Percentiles rank a stretch among this genome's conserved stretches.
These are phyloP conservation scores for Falco biarmicus DNA, from an alignment of 2,797 vertebrate species.

Conservation along the genomic window DNA sequence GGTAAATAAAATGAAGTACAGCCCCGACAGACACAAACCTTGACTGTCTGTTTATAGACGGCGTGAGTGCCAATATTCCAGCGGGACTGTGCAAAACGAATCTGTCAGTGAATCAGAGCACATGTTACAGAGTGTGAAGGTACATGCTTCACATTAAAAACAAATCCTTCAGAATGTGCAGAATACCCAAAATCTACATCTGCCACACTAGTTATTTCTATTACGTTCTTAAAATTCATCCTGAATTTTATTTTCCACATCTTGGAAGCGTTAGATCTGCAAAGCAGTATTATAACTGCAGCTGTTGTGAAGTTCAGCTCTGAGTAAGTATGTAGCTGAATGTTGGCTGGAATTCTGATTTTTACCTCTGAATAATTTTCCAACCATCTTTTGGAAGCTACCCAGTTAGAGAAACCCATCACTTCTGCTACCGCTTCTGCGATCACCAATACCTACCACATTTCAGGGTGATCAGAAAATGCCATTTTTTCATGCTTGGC, in stretches of 20 bases:
- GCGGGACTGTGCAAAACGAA: not conserved
- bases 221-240: slow-evolving; percentile 13
- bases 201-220: slow-evolving; percentile 35
- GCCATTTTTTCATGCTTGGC: not conserved
- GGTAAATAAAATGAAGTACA: slow-evolving; percentile 51
- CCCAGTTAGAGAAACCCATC: not conserved
- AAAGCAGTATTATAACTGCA: not conserved
- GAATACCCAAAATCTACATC: slow-evolving; percentile 45
- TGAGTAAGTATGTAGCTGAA: slow-evolving; percentile 2
- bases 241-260: slow-evolving; percentile 51
- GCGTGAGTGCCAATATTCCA: slow-evolving; percentile 50
- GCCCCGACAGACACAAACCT: slow-evolving; percentile 49
- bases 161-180: slow-evolving; percentile 46
- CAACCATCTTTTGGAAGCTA: not conserved
- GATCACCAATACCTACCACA: not conserved
- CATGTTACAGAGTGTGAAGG: slow-evolving; percentile 60
- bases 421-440: not conserved
- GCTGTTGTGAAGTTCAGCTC: slow-evolving; percentile 35
- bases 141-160: slow-evolving; percentile 60
- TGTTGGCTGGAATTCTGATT: not conserved
- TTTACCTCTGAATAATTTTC: slow-evolving; percentile 15
- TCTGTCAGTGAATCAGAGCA: slow-evolving; percentile 58
- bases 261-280: slow-evolving; percentile 44
- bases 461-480: not conserved
- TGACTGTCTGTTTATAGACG: slow-evolving; percentile 43